A percentile compares a stretch with the other conserved stretches of the same genome.
Conservation (phyloP, 1,140 invertebrate genomes). For the Nymphalis io region DNA sequence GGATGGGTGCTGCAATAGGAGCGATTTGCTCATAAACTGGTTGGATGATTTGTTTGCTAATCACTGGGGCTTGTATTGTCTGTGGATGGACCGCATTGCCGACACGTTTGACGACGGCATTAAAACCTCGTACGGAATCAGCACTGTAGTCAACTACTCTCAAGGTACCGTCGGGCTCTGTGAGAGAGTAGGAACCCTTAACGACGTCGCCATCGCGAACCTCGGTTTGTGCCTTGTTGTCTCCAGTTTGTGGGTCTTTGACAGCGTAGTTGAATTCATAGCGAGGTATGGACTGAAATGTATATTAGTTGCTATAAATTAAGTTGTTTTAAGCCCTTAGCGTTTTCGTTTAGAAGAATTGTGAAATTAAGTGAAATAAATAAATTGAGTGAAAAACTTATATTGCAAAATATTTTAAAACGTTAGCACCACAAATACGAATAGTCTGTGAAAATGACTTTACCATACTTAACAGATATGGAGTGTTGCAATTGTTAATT, state of each 20-base stretch:
- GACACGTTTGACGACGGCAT: constrained; percentile 78
- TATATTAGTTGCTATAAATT: background rate
- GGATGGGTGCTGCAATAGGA: constrained; percentile 10
- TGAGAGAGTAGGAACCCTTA: constrained; percentile 81
- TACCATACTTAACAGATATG: too few relatives aligned
- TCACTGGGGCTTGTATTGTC: constrained; percentile 33
- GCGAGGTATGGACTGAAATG: constrained; percentile 57
- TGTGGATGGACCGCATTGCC: constrained; percentile 78
- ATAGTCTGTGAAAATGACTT: too few relatives aligned
- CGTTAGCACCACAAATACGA: too few relatives aligned
- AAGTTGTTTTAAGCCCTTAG: too few relatives aligned
- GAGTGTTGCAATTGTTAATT: too few relatives aligned
- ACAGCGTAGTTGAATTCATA: constrained; percentile 85
- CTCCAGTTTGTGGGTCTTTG: constrained; percentile 83
- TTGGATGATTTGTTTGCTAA: constrained; percentile 34
- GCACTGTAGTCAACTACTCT: constrained; percentile 82
- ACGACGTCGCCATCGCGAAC: constrained; percentile 82
- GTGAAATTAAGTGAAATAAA: too few relatives aligned
- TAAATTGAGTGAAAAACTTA: too few relatives aligned
- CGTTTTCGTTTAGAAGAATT: too few relatives aligned
- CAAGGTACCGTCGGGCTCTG: constrained; percentile 82
- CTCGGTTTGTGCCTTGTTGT: constrained; percentile 84
- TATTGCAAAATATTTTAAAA: too few relatives aligned
- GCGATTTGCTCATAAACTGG: constrained; percentile 28
- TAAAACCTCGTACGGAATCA: constrained; percentile 78